Percentiles rank a stretch among this genome's conserved stretches.
phyloP scores from a whole-genome alignment of 2,888 invertebrate species.

The Odontomyia ornata region DNA sequence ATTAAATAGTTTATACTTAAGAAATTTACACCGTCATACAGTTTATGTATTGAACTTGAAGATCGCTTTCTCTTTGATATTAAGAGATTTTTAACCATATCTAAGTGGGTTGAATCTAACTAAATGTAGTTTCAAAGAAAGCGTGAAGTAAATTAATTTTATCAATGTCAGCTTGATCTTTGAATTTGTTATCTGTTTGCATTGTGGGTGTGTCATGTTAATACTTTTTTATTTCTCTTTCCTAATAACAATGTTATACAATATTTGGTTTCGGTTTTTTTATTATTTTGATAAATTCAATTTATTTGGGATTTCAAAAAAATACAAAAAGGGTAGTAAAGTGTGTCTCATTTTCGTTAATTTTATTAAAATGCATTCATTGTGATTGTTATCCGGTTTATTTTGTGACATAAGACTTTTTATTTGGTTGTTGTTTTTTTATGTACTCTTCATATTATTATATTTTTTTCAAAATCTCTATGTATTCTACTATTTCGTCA shows the following conservation, averaged over 20 bases:
- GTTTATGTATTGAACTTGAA: not conserved
- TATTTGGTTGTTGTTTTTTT: not conserved
- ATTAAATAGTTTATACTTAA: conserved; percentile 22
- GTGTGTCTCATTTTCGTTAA: not conserved
- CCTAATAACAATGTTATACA: not conserved
- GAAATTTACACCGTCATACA: not conserved
- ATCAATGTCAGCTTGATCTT: too few species aligned
- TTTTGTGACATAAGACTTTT: conserved; percentile 36
- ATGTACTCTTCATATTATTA: not conserved
- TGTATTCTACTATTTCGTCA: not conserved
- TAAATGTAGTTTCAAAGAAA: not conserved
- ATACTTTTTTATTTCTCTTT: not conserved
- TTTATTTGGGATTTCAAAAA: not conserved
- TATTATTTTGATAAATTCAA: not conserved
- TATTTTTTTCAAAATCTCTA: conserved; percentile 8
- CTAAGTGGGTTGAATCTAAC: conserved; percentile 7
- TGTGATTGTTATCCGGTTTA: conserved; percentile 31
- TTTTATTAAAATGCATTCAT: conserved; percentile 29
- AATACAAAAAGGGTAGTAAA: conserved; percentile 13
- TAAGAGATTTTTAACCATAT: not conserved
- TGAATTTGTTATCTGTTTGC: too few species aligned
- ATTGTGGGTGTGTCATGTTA: too few species aligned
- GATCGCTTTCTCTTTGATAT: too few species aligned
- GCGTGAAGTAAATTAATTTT: too few species aligned
- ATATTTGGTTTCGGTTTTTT: not conserved